Evolutionary conservation across 2,113 vertebrate genomes (phyloP), one percentile per base, ranked within the genome.

Genomic region (Sinocyclocheilus anshuiensis): DNA sequence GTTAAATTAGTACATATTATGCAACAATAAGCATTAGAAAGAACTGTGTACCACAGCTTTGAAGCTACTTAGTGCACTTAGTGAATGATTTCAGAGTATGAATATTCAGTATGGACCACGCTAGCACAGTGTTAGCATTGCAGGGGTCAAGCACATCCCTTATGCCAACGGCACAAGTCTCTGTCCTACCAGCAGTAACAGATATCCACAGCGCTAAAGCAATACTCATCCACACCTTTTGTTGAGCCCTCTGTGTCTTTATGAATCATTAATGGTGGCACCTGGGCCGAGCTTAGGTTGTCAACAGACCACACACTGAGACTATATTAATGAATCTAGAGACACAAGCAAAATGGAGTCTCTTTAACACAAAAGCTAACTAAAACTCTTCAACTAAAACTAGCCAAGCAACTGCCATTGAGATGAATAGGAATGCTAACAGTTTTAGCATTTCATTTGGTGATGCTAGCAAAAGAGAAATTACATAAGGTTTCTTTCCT

Each of bases 181-280:
- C 42, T 65, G 75, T n/a, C 36, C 61, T 53, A 63, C 57, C 39
- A 84, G 57, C 26, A 77, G 26, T 48, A 67, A 63, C 83, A 53
- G 74, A 77, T 84, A 74, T 84, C 74, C 74, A 33, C 39, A 48
- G 59, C 59, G 0, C 39, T 50, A 85, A 77, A 50, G 74, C 59
- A 48, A 81, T 42, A 24, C 42, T 81, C 42, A 67, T 67, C n/a
- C 24, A 26, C 83, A 53, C 39, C 67, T 72, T 84, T 12, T 65
- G 39, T 65, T 81, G 79, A 15, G 63, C 13, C 42, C 42, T 69
- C 26, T 29, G 24, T 16, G 11, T 77, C 26, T 50, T 36, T 50
- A 85, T 85, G 79, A 81, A 81, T 67, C 61, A 81, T 81, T 81
- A n/a, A 81, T 26, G 24, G 61, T 57, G 10, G 71, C 71, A 75